Evolutionary conservation across 2,113 vertebrate genomes (phyloP).

Genomic region (Mugil cephalus): DNA sequence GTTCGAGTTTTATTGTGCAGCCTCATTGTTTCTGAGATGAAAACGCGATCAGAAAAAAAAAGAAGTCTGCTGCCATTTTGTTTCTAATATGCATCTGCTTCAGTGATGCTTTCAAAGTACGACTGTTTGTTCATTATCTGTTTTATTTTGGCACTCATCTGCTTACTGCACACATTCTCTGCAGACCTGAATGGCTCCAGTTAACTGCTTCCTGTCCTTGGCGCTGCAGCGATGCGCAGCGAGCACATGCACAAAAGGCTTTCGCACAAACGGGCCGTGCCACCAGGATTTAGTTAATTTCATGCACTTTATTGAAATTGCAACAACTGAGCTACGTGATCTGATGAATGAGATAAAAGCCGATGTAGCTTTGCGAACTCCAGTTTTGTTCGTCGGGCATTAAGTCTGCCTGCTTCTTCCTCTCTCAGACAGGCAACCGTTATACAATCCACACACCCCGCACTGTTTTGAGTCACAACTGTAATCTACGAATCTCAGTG

Average conservation of each 20-base stretch:
- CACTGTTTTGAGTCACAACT: constrained; percentile 48
- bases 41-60: not conserved
- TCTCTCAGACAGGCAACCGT: constrained; percentile 27
- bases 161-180: not conserved
- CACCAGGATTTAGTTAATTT: constrained; percentile 2
- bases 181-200: not conserved
- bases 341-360: no score
- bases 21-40: constrained; percentile 8
- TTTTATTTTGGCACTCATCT: constrained; percentile 4
- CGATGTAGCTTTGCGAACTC: not conserved
- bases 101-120: not conserved
- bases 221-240: not conserved
- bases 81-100: not conserved
- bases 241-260: not conserved
- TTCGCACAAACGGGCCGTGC: not conserved
- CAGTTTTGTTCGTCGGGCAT: not conserved
- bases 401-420: constrained; percentile 12
- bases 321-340: not conserved
- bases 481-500: constrained; percentile 59
- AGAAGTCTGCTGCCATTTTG: constrained; percentile 7
- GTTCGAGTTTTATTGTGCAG: not conserved
- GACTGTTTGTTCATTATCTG: constrained; percentile 19
- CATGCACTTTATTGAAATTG: not conserved
- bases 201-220: constrained; percentile 6
- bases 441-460: constrained; percentile 37